Evolutionary conservation across 2,888 invertebrate species (phyloP), one percentile per base, ranked within the genome.

Genomic region (Sphaerophoria taeniata): DNA sequence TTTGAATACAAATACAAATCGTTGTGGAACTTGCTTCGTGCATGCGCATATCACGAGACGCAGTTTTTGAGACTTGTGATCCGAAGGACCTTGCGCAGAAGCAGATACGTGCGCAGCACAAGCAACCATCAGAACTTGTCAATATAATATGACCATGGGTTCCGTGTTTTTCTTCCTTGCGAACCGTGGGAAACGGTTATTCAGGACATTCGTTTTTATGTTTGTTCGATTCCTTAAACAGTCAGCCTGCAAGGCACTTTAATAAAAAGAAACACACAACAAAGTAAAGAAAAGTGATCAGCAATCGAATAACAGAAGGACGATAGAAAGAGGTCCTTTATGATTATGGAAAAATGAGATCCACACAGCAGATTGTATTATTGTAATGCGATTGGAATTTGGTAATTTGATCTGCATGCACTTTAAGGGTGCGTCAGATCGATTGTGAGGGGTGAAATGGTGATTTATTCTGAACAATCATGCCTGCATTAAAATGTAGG

Each of bases 11-110:
- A 74, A 73, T 65, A 78, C 70, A 78, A 74, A 83, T 83, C 63
- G 33, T 71, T 58, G n/a, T 51, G 14, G 51, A 73, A 80, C 85
- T 85, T 65, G 70, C 76, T 77, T 74, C 85, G 85, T 85, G 85
- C 85, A 85, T 85, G 85, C 85, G 85, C 85, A 85, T 77, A 85
- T 73, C 85, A 85, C 85, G 85, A 85, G 81, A 76, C 60, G 60
- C 12, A 6, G 43, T 24, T 24, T 24, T 24, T 24, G 1, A 60
- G 9, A 9, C 55, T 24, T 24, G 0, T 55, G n/a, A 33, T 34
- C 4, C 14, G 4, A 39, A 49, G 53, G 55, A 63, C 56, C 69
- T 73, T 74, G 71, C 65, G 71, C 65, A 71, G 71, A 71, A 76
- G 72, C 77, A 49, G 36, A 16, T 16, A 47, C 65, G 85, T 81